A percentile compares a stretch with the other conserved stretches of the same genome.
Evolutionary conservation across 2,888 invertebrate species (phyloP).

Genomic region (Tholera decimalis): DNA sequence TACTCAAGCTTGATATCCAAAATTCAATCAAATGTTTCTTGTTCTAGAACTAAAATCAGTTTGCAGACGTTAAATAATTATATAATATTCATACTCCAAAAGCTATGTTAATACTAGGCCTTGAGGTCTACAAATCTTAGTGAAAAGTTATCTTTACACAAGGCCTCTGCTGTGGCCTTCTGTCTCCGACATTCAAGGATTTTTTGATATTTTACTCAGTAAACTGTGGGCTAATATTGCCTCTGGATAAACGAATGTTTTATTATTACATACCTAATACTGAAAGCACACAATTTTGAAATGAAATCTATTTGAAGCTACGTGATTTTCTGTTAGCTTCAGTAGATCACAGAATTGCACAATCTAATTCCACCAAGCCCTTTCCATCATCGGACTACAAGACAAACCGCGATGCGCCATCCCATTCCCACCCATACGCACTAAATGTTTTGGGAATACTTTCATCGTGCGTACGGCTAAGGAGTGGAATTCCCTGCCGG

Average conservation of each 20-base stretch:
- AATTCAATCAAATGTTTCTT: neutral
- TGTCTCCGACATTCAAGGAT: constrained; percentile 25
- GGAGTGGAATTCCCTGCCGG: too few relatives aligned
- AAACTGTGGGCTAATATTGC: neutral
- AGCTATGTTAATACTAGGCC: constrained; percentile 7
- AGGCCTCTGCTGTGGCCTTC: constrained; percentile 34
- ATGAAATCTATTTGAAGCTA: neutral
- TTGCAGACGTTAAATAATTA: neutral
- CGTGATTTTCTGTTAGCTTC: too few relatives aligned
- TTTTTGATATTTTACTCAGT: too few relatives aligned
- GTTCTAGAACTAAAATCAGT: neutral
- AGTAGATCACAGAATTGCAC: too few relatives aligned
- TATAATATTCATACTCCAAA: too few relatives aligned
- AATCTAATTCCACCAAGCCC: too few relatives aligned
- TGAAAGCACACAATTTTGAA: neutral
- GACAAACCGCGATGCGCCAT: too few relatives aligned
- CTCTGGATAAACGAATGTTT: neutral
- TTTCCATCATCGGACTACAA: too few relatives aligned
- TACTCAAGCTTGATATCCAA: neutral
- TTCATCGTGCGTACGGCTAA: too few relatives aligned
- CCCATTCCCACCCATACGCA: too few relatives aligned
- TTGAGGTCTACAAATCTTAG: constrained; percentile 29
- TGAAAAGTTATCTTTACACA: constrained; percentile 20
- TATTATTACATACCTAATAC: constrained; percentile 2
- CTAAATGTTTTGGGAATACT: too few relatives aligned